Percentiles rank a stretch among this genome's conserved stretches.
Conservation (phyloP, 2,113 vertebrate genomes). For the Paracanthobrama guichenoti region DNA sequence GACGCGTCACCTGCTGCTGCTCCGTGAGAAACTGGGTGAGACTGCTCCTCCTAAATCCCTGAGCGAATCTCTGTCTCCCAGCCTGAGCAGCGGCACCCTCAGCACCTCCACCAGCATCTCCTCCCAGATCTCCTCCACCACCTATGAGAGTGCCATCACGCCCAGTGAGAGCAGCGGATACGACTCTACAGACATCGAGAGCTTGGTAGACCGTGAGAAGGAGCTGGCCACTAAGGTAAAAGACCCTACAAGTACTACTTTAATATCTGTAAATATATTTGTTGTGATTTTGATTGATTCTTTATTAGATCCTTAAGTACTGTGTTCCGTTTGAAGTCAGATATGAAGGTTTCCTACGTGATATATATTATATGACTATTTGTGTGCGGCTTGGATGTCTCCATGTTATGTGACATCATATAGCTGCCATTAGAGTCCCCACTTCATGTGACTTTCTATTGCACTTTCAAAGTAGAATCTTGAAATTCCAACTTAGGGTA, state of each 20-base stretch:
- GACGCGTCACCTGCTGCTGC: slow-evolving; percentile 91
- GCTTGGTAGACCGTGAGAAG: slow-evolving; percentile 95
- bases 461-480: no score
- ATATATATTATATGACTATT: no score
- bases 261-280: no score
- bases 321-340: background rate
- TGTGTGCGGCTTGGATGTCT: no score
- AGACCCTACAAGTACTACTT: background rate
- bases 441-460: no score
- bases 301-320: background rate
- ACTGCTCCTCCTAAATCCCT: slow-evolving; percentile 83
- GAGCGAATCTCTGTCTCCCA: slow-evolving; percentile 88
- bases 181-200: slow-evolving; percentile 93
- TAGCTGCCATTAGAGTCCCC: no score
- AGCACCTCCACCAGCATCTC: slow-evolving; percentile 98
- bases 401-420: no score
- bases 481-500: no score
- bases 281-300: background rate
- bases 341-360: no score
- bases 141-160: slow-evolving; percentile 93
- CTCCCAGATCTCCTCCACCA: slow-evolving; percentile 95
- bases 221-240: slow-evolving; percentile 95
- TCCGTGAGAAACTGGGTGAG: slow-evolving; percentile 89
- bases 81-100: slow-evolving; percentile 89
- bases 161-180: slow-evolving; percentile 99